phyloP scores from a whole-genome alignment of 2,797 vertebrate genomes.

The Aselliscus stoliczkanus region DNA sequence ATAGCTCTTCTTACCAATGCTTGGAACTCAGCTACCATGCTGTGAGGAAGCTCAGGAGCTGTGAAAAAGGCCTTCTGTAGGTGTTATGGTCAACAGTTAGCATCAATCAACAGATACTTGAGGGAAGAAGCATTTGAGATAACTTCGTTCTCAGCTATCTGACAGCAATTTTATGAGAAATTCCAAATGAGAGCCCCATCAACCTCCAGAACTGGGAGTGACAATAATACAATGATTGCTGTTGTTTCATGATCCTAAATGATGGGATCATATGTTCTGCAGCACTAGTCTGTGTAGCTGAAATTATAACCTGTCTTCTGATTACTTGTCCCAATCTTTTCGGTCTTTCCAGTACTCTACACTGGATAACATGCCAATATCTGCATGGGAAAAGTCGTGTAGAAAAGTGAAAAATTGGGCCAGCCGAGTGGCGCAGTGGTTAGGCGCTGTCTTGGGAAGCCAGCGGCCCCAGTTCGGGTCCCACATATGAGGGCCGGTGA shows the following conservation, averaged over 20 bases:
- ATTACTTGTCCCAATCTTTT: not conserved
- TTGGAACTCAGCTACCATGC: not conserved
- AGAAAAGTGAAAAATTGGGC: not conserved
- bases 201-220: not conserved
- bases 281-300: not conserved
- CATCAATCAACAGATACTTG: not conserved
- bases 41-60: not conserved
- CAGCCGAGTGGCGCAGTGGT: too few species aligned
- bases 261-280: not conserved
- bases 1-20: not conserved
- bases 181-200: not conserved
- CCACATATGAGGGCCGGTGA: too few species aligned
- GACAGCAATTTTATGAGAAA: not conserved
- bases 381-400: not conserved
- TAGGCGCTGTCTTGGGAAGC: too few species aligned
- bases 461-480: too few species aligned
- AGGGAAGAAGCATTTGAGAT: not conserved
- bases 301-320: not conserved
- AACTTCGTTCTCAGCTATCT: not conserved
- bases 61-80: not conserved
- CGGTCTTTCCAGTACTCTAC: not conserved
- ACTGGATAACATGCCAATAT: not conserved
- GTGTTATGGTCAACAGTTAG: not conserved
- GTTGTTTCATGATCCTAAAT: not conserved
- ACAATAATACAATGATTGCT: not conserved